A percentile compares a stretch with the other conserved stretches of the same genome.
These are phyloP conservation scores for Dissostichus mawsoni DNA, from an alignment of 2,113 vertebrate species.

Conservation along the genomic window DNA sequence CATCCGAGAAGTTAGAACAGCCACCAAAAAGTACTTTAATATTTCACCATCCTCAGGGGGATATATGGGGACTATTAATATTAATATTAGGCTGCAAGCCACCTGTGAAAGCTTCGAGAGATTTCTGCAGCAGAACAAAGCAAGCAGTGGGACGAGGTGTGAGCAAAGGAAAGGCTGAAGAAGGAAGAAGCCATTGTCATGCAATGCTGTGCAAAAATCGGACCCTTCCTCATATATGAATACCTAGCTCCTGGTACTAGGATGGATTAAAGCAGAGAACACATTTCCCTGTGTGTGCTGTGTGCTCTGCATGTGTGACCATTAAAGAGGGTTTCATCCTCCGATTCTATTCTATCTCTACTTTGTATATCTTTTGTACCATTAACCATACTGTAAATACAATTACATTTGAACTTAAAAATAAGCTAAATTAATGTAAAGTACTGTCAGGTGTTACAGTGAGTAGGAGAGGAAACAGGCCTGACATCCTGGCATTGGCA, in stretches of 20 bases:
- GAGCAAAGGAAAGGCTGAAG: background rate
- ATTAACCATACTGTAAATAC: background rate
- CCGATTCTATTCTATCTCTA: too few species aligned
- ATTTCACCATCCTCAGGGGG: slow-evolving; percentile 78
- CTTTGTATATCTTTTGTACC: background rate
- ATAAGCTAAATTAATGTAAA: background rate
- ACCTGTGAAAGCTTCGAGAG: slow-evolving; percentile 69
- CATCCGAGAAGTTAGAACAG: slow-evolving; percentile 46
- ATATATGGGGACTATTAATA: slow-evolving; percentile 79
- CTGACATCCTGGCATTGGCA: background rate
- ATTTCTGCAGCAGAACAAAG: slow-evolving; percentile 55
- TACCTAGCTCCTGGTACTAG: too few species aligned
- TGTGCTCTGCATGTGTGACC: too few species aligned
- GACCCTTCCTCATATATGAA: too few species aligned
- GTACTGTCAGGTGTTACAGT: background rate
- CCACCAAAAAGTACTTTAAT: slow-evolving; percentile 77
- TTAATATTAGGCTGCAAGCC: slow-evolving; percentile 75
- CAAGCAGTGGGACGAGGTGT: slow-evolving; percentile 42
- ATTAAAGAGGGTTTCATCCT: too few species aligned
- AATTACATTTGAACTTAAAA: background rate
- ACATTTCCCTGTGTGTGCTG: too few species aligned
- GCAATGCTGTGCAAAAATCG: background rate
- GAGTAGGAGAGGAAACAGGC: background rate
- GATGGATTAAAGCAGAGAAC: too few species aligned
- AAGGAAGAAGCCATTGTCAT: slow-evolving; percentile 14